phyloP scores from a whole-genome alignment of 1,140 invertebrate genomes.

The Neelides sp. region DNA sequence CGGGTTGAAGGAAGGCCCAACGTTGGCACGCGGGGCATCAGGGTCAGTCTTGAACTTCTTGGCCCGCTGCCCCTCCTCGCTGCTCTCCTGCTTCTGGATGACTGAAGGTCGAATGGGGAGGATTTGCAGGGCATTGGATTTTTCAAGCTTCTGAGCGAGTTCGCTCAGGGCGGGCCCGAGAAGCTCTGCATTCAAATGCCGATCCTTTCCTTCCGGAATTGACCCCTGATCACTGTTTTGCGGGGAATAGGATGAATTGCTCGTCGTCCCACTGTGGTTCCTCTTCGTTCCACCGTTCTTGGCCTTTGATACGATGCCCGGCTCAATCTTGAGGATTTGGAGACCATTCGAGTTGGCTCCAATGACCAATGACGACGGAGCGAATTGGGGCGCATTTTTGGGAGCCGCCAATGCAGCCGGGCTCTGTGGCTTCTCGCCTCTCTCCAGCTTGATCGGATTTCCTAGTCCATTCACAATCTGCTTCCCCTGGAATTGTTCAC shows the following conservation, averaged over 20 bases:
- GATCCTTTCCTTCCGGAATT: no score
- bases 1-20: no score
- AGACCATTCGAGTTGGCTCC: constrained; percentile 15
- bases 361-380: constrained; percentile 1
- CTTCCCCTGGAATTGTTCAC: no score
- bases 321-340: constrained; percentile 18
- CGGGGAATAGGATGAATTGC: no score
- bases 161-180: constrained; percentile 24
- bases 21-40: no score
- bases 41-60: constrained; percentile 22
- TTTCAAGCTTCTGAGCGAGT: constrained; percentile 29
- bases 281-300: constrained; percentile 4
- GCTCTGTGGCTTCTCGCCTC: no score
- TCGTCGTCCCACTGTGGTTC: background rate
- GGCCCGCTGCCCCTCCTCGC: constrained; percentile 2
- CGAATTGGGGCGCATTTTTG: background rate
- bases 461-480: constrained; percentile 17
- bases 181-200: background rate
- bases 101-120: constrained; percentile 25
- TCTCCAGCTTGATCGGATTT: no score
- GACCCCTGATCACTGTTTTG: no score
- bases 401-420: no score
- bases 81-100: constrained; percentile 14
- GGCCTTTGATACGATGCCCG: constrained; percentile 7
- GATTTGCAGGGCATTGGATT: constrained; percentile 28